Evolutionary conservation across 2,888 invertebrate genomes (phyloP).

Genomic region (Dicyrtoma fusca): DNA sequence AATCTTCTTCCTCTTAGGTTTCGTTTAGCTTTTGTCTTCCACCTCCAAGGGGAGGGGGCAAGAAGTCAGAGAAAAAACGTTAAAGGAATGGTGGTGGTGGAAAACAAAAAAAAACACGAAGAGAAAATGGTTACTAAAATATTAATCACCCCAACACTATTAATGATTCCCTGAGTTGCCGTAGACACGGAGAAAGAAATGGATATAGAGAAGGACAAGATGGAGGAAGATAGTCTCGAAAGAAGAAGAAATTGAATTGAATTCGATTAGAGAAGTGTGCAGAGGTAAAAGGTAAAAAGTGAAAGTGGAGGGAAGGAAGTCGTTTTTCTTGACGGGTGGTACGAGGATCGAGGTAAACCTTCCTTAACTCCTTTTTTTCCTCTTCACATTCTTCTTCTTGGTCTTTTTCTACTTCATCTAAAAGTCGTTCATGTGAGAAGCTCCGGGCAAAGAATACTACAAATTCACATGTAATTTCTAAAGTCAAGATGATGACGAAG

Average conservation of each 20-base stretch:
- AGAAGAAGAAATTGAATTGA: slow-evolving; percentile 28
- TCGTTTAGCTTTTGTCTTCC: too few species aligned
- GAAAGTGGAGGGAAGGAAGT: too few species aligned
- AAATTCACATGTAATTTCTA: slow-evolving; percentile 32
- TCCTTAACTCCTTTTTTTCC: background rate
- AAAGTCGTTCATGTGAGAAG: slow-evolving; percentile 1
- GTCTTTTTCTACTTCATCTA: too few species aligned
- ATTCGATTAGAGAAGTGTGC: slow-evolving; percentile 25
- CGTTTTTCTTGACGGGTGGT: too few species aligned
- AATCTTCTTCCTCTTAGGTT: too few species aligned
- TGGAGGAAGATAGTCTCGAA: slow-evolving; percentile 18
- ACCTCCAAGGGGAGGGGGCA: too few species aligned
- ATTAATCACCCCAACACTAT: slow-evolving; percentile 36
- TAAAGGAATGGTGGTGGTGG: background rate
- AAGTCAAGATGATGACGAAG: slow-evolving; percentile 33
- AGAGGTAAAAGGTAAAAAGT: background rate
- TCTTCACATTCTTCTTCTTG: too few species aligned
- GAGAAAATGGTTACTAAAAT: slow-evolving; percentile 20
- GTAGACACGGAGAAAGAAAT: slow-evolving; percentile 23
- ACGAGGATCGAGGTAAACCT: background rate
- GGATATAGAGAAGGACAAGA: slow-evolving; percentile 18
- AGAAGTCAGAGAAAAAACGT: too few species aligned
- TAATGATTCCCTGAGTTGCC: slow-evolving; percentile 32
- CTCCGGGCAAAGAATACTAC: background rate
- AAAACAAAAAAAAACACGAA: background rate